Percentiles rank a stretch among this genome's conserved stretches.
Evolutionary conservation across 2,797 vertebrate genomes (phyloP).

Genomic region (Squalus acanthias): DNA sequence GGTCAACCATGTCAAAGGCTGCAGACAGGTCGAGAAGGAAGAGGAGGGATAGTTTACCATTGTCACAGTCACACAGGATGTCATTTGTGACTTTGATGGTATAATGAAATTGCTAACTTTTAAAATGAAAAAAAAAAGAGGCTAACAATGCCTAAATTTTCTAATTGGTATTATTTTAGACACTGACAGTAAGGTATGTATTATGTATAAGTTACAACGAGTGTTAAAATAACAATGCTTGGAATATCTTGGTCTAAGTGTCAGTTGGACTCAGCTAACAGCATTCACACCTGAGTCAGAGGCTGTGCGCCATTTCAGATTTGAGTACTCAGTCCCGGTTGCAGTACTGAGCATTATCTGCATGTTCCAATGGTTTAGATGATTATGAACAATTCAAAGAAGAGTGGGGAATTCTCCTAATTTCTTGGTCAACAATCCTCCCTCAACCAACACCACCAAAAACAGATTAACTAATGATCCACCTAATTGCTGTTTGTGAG

Average conservation of each 20-base stretch:
- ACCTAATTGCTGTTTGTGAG: not conserved
- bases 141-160: not conserved
- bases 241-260: not conserved
- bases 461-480: slow-evolving; percentile 19
- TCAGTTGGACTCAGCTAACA: not conserved
- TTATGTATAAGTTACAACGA: not conserved
- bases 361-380: not conserved
- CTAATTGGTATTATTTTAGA: not conserved
- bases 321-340: not conserved
- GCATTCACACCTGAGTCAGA: not conserved
- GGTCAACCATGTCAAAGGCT: too few relatives aligned
- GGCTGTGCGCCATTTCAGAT: not conserved
- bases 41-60: too few relatives aligned
- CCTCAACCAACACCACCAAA: not conserved
- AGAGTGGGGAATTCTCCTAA: not conserved
- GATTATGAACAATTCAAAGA: not conserved
- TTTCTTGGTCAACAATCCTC: slow-evolving; percentile 15
- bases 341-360: not conserved
- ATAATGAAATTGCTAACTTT: not conserved
- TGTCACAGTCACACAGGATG: too few relatives aligned
- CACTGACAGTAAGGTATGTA: not conserved
- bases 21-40: too few relatives aligned
- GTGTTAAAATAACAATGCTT: not conserved
- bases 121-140: not conserved
- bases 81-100: too few relatives aligned